These are phyloP conservation scores for Panthera leo DNA, from an alignment of 2,113 vertebrate genomes.

Conservation along the genomic window DNA sequence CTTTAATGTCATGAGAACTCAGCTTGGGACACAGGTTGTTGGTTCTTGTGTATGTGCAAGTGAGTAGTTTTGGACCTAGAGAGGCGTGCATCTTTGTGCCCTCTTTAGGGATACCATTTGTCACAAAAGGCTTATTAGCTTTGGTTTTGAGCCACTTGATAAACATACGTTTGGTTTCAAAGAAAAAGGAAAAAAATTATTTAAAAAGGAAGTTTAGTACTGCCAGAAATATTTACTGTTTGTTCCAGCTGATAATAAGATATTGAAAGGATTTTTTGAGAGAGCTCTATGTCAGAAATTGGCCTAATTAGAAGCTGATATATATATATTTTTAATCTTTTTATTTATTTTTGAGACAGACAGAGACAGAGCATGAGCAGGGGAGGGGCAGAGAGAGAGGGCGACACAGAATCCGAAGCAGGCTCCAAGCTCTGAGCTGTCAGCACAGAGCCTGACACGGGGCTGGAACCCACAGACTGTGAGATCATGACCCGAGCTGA, in stretches of 20 bases:
- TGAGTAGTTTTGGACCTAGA: neutral
- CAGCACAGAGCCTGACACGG: too few species aligned
- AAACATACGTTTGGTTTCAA: neutral
- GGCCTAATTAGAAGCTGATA: neutral
- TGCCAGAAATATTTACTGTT: neutral
- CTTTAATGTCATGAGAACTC: neutral
- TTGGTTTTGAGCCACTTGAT: neutral
- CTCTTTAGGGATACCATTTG: neutral
- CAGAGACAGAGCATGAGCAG: too few species aligned
- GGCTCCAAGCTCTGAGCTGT: too few species aligned
- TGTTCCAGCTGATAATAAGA: neutral
- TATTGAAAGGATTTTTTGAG: neutral
- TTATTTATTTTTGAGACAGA: too few species aligned
- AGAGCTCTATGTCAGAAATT: neutral
- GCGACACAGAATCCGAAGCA: too few species aligned
- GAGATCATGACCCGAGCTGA: too few species aligned
- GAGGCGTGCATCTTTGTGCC: neutral
- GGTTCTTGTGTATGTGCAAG: neutral
- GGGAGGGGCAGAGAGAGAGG: too few species aligned
- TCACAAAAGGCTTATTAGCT: neutral
- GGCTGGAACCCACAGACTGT: too few species aligned
- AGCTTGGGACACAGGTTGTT: neutral
- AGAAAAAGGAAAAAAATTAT: neutral
- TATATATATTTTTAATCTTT: too few species aligned
- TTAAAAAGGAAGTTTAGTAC: neutral